phyloP scores from a whole-genome alignment of 2,113 vertebrate genomes.

The Corythornis madagascariensis region DNA sequence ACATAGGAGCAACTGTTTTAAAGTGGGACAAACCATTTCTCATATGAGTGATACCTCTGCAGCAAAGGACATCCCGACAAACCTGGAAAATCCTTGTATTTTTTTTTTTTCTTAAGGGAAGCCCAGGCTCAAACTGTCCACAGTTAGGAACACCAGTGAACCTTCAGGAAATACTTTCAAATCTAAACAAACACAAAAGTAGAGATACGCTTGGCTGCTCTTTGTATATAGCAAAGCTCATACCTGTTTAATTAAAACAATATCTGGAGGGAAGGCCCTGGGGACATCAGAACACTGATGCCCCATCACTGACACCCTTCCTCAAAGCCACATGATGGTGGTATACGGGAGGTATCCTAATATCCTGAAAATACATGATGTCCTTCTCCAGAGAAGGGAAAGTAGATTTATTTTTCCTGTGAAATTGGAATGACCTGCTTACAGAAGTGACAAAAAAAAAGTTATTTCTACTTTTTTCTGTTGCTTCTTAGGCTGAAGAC shows the following conservation, averaged over 20 bases:
- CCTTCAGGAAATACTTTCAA: constrained; percentile 55
- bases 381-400: constrained; percentile 3
- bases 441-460: constrained; percentile 6
- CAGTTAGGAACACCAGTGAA: constrained; percentile 29
- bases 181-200: constrained; percentile 45
- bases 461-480: background rate
- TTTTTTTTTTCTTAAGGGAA: background rate
- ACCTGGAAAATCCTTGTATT: constrained; percentile 39
- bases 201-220: background rate
- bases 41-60: background rate
- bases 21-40: constrained; percentile 25
- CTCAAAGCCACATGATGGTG: background rate
- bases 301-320: background rate
- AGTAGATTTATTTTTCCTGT: constrained; percentile 40
- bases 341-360: background rate
- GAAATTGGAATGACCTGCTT: constrained; percentile 16
- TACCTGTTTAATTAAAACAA: background rate
- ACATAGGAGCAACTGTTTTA: constrained; percentile 37
- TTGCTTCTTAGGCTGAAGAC: background rate
- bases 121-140: constrained; percentile 50
- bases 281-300: background rate
- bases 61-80: constrained; percentile 61
- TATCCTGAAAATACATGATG: constrained; percentile 45
- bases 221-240: background rate
- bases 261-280: background rate